Conservation (phyloP, 64 coral and sea anemone species). For the Trachythela sp. region DNA sequence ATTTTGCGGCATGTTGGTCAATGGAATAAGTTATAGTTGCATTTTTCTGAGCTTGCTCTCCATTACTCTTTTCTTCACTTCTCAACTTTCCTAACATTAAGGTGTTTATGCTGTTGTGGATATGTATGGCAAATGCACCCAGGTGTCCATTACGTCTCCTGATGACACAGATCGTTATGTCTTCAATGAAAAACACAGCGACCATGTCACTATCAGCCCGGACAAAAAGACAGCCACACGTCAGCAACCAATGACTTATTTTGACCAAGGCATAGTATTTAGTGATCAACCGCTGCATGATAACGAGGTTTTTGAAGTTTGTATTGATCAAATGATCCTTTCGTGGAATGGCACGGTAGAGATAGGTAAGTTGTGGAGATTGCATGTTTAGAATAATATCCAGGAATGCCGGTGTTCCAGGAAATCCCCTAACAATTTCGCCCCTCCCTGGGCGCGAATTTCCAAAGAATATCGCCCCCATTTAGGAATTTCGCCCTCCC, state of each 20-base stretch:
- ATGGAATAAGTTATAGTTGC: too few species aligned
- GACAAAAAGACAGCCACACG: neutral
- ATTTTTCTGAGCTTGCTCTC: too few species aligned
- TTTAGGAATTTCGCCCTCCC: too few species aligned
- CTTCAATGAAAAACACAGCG: too few species aligned
- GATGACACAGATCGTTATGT: too few species aligned
- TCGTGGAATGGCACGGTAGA: neutral
- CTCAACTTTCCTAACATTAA: neutral
- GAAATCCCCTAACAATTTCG: too few species aligned
- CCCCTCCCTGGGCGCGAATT: too few species aligned
- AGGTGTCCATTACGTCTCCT: neutral
- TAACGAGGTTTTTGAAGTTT: neutral
- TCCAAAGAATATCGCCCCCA: too few species aligned
- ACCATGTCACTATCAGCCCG: too few species aligned
- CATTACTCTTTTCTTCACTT: too few species aligned
- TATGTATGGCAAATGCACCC: neutral
- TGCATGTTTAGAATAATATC: neutral
- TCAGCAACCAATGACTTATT: neutral
- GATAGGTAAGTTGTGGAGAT: neutral
- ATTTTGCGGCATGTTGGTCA: too few species aligned
- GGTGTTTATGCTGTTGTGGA: constrained; percentile 10
- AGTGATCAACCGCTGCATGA: constrained; percentile 15
- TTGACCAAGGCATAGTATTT: neutral
- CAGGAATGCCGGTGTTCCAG: too few species aligned
- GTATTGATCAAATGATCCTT: neutral